These are phyloP conservation scores for Agrochola litura DNA, from an alignment of 2,888 invertebrate genomes.

Conservation along the genomic window DNA sequence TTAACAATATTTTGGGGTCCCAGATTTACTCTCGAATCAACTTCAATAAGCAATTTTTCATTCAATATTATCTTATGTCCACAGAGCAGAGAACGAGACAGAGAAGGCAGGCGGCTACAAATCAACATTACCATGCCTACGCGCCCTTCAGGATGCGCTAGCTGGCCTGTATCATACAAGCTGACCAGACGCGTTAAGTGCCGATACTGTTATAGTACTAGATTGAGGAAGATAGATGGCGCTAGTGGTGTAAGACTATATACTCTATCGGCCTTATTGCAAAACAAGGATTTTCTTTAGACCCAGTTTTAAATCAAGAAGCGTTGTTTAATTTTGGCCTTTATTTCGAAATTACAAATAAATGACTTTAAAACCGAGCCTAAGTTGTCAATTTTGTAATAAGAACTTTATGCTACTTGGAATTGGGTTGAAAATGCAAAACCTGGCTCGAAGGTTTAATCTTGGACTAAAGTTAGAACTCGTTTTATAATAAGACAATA, in stretches of 20 bases:
- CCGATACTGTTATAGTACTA: constrained; percentile 73
- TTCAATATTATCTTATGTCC: neutral
- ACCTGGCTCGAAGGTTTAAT: neutral
- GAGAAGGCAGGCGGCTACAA: constrained; percentile 97
- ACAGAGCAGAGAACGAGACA: constrained; percentile 92
- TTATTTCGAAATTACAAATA: neutral
- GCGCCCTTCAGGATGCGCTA: constrained; percentile 97
- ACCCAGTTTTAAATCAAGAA: neutral
- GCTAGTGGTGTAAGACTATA: constrained; percentile 31
- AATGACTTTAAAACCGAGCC: neutral
- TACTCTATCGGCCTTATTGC: neutral
- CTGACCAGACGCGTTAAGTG: constrained; percentile 74
- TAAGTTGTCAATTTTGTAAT: neutral
- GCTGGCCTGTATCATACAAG: constrained; percentile 93
- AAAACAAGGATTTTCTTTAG: neutral
- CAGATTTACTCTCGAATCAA: neutral
- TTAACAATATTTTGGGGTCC: neutral
- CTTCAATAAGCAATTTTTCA: neutral
- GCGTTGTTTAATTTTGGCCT: neutral
- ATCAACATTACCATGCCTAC: constrained; percentile 95
- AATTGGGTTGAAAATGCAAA: neutral
- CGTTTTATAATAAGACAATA: neutral
- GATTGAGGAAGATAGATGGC: constrained; percentile 69
- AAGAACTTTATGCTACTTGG: neutral
- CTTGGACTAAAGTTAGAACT: neutral